Evolutionary conservation across 2,113 vertebrate genomes (phyloP), one percentile per base, ranked within the genome.

Genomic region (Thermophis baileyi): DNA sequence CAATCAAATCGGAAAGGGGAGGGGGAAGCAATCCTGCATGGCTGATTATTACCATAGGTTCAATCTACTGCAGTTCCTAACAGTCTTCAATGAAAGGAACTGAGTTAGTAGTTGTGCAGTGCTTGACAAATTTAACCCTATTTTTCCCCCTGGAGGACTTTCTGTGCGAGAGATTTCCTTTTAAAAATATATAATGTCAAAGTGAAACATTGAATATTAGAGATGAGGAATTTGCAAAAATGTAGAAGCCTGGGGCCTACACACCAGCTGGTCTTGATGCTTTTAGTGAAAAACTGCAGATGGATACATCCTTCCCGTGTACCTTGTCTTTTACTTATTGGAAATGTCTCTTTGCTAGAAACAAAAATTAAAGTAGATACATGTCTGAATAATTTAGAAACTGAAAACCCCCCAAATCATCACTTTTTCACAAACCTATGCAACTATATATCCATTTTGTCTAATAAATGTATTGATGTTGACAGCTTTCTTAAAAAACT

Each of bases 121-220:
- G 46, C 54, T 92, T 40, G 74, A 86, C 60, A 49, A 92, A 88
- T 63, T 50, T 87, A 51, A 88, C n/a, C 46, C 54, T 92, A 35
- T 40, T 87, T 87, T 95, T 89, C 25, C 54, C 94, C 95, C 93
- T 94, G 90, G 96, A 95, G 87, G 86, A 95, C 60, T 91, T 95
- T 96, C 92, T 96, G 92, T 94, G 85, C 91, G 93, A 96, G 95
- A 94, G 92, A 95, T 92, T 88, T 51, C 85, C 20, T 63, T 91
- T 63, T 88, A 40, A 92, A 88, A 35, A 87, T 63, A 88, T 40
- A 1, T 63, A 87, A 88, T 18, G 55, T 49, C 57, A 63, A 54
- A 69, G 22, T 27, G 91, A 87, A 92, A 88, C 85, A 92, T 18
- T 95, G 97, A 96, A 89, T 90, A 96, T 94, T 87, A 69, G n/a